A percentile compares a stretch with the other conserved stretches of the same genome.
phyloP scores from a whole-genome alignment of 2,888 invertebrate genomes.

The Lasioglossum villosulum region DNA sequence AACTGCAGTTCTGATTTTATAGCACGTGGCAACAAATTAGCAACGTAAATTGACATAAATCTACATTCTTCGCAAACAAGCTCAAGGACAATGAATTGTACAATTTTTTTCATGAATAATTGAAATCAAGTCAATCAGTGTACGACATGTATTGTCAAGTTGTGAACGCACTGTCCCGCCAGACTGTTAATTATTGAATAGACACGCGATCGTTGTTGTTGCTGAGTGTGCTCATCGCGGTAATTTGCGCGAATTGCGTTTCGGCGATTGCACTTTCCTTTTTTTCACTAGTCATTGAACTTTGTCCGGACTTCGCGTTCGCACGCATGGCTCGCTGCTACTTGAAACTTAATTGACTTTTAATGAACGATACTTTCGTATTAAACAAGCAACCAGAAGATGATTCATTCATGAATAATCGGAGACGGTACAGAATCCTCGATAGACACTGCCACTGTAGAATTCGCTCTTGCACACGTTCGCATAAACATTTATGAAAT shows the following conservation, averaged over 20 bases:
- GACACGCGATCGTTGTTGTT: not conserved
- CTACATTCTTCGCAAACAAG: not conserved
- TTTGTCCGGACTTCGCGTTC: slow-evolving; percentile 65
- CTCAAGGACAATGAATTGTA: not conserved
- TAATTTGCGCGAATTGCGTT: slow-evolving; percentile 30
- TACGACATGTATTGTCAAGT: not conserved
- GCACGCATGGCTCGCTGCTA: slow-evolving; percentile 55
- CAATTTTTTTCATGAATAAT: not conserved
- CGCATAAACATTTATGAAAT: slow-evolving; percentile 6
- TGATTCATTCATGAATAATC: not conserved
- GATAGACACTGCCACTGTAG: not conserved
- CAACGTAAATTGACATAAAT: not conserved
- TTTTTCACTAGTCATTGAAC: slow-evolving; percentile 72
- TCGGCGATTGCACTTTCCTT: slow-evolving; percentile 68
- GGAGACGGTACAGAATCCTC: not conserved
- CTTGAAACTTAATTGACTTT: slow-evolving; percentile 23
- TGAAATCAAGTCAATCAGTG: not conserved
- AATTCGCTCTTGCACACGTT: not conserved
- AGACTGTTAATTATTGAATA: not conserved
- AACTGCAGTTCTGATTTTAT: not conserved
- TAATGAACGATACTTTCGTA: slow-evolving; percentile 2
- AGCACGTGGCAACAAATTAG: not conserved
- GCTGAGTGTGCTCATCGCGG: not conserved
- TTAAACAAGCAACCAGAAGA: not conserved
- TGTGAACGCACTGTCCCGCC: not conserved